Evolutionary conservation across 1,140 invertebrate genomes (phyloP), one percentile per base, ranked within the genome.

Genomic region (Drosophila fuyamai): DNA sequence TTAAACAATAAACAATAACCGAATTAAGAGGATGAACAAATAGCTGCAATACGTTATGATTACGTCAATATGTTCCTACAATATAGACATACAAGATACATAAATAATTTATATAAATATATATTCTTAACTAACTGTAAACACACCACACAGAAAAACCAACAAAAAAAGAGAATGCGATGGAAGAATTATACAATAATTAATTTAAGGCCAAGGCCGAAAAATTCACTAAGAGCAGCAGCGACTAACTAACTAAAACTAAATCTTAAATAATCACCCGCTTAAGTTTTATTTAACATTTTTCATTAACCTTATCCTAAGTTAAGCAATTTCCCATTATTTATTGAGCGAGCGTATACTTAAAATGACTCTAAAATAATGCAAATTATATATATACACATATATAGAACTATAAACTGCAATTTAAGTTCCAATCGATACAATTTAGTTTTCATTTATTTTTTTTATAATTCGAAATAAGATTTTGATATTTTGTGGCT

Each of bases 1-100:
- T 62, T 65, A 14, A 46, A 65, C 23, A 46, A 35, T 61, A 65
- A 51, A 78, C 44, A 57, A 71, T 61, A 58, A 60, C 44, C 54
- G 57, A 35, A 70, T 40, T 46, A 51, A 60, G 68, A 79, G 43
- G 55, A 68, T 67, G 50, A 74, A 85, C 59, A 76, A 92, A 92
- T 89, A 92, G 91, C 91, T 92, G 91, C 91, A 92, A 92, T 92
- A 92, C 90, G 91, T 92, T 91, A 86, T 88, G 78, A 91, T 92
- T 92, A 92, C 90, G 91, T 92, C 91, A 92, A 92, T 92, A 92
- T 92, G 91, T 92, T 92, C 91, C 91, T 92, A 92, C 82, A 85
- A 89, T 89, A 90, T 91, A 91, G 86, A 90, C 83, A 91, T 89
- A 83, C 79, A 81, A 50, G 67, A 82, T 65, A 79, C 74, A 76